Evolutionary conservation across 2,797 vertebrate genomes (phyloP).

Genomic region (Distichodus sexfasciatus): DNA sequence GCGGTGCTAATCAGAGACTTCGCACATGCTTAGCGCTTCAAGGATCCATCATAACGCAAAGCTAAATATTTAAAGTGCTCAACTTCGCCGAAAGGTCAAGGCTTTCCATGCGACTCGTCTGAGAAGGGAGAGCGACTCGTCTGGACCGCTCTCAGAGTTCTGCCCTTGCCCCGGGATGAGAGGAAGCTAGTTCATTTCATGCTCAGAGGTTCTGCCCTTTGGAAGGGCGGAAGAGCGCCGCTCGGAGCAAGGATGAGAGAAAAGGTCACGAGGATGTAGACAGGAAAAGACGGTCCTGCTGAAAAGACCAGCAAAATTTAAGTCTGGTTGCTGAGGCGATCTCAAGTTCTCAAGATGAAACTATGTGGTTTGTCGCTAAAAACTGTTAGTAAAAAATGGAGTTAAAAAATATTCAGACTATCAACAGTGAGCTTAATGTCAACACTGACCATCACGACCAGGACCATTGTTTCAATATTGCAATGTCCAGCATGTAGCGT

Average conservation of each 20-base stretch:
- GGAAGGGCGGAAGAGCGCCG: conserved; percentile 25
- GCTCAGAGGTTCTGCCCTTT: conserved; percentile 54
- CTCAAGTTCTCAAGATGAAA: no score
- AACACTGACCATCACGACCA: no score
- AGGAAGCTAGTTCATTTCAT: conserved; percentile 51
- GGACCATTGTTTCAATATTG: no score
- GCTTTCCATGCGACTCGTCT: conserved; percentile 68
- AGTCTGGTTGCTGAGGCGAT: no score
- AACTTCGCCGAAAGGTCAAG: conserved; percentile 81
- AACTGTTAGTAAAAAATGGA: no score
- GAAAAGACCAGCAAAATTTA: no score
- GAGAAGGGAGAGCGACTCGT: conserved; percentile 50
- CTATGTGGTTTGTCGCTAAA: no score
- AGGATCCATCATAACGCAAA: conserved; percentile 81
- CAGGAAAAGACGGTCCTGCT: conserved; percentile 9
- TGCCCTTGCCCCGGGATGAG: conserved; percentile 43
- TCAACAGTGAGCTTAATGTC: no score
- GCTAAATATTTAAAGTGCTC: conserved; percentile 86
- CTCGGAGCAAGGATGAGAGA: conserved; percentile 10
- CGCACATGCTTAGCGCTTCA: conserved; percentile 73
- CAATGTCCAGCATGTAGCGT: no score
- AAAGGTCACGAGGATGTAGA: conserved; percentile 31
- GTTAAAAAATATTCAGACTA: no score
- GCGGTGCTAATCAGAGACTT: conserved; percentile 77
- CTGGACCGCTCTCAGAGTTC: conserved; percentile 11